A percentile compares a stretch with the other conserved stretches of the same genome.
Conservation (phyloP, 2,888 invertebrate genomes). For the Sylvicola cinctus region DNA sequence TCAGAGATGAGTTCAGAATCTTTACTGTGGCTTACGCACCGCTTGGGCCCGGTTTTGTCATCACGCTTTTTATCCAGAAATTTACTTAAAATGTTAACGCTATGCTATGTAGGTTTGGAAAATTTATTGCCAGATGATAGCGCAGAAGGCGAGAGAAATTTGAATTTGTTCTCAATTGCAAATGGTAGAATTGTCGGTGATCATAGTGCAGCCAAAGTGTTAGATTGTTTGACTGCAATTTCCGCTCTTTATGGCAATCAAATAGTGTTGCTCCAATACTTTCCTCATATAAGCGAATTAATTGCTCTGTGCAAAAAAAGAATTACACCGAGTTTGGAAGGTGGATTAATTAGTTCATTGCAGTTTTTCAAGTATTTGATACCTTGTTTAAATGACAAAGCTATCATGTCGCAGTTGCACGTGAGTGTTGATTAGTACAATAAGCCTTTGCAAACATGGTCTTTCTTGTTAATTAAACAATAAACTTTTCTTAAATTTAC, state of each 20-base stretch:
- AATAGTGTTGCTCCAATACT: slow-evolving; percentile 68
- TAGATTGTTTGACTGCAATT: slow-evolving; percentile 27
- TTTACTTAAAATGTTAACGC: slow-evolving; percentile 76
- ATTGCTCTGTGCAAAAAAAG: slow-evolving; percentile 61
- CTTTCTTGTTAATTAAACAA: background rate
- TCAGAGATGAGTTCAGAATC: slow-evolving; percentile 78
- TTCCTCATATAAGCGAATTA: slow-evolving; percentile 74
- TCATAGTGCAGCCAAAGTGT: slow-evolving; percentile 62
- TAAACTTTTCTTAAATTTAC: slow-evolving; percentile 13
- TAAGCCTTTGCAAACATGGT: background rate
- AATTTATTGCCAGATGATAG: slow-evolving; percentile 34
- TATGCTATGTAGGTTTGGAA: slow-evolving; percentile 79
- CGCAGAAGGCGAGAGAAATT: slow-evolving; percentile 23
- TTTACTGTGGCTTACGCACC: slow-evolving; percentile 77
- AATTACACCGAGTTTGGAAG: slow-evolving; percentile 67
- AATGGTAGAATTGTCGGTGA: slow-evolving; percentile 55
- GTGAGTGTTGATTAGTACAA: slow-evolving; percentile 23
- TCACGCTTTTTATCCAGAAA: slow-evolving; percentile 80
- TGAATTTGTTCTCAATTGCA: slow-evolving; percentile 39
- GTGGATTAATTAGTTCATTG: slow-evolving; percentile 67
- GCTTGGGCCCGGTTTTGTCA: slow-evolving; percentile 84
- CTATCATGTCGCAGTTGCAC: slow-evolving; percentile 72
- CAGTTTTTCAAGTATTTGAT: slow-evolving; percentile 60
- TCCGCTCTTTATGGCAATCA: slow-evolving; percentile 70
- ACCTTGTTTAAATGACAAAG: slow-evolving; percentile 62